Conservation (phyloP, 2,797 vertebrate species). For the Melanotaenia pygmaea region DNA sequence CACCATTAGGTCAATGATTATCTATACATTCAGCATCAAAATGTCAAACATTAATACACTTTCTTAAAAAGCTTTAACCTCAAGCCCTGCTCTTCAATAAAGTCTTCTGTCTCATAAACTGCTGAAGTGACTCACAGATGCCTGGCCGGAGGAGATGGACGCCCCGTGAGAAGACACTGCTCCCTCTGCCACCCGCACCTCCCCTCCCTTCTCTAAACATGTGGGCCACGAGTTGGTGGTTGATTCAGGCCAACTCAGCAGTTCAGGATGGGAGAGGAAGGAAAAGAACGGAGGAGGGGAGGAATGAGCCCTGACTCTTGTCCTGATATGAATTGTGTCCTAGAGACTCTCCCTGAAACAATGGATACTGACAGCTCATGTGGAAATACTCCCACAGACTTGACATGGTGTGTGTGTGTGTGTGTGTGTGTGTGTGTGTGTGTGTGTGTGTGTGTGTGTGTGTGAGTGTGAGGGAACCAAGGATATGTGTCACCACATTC, state of each 20-base stretch:
- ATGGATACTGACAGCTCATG: slow-evolving; percentile 74
- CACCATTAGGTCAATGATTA: neutral
- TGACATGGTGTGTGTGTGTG: slow-evolving; percentile 28
- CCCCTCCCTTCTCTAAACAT: slow-evolving; percentile 55
- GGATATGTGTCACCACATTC: slow-evolving; percentile 75
- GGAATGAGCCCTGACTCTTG: slow-evolving; percentile 65
- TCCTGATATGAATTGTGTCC: slow-evolving; percentile 69
- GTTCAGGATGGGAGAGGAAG: slow-evolving; percentile 74
- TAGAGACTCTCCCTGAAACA: slow-evolving; percentile 64
- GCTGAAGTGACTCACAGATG: slow-evolving; percentile 37
- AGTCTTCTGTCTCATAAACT: slow-evolving; percentile 12
- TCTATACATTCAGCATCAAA: neutral
- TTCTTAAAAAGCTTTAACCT: slow-evolving; percentile 4
- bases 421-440: slow-evolving; percentile 1
- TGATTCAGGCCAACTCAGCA: slow-evolving; percentile 75
- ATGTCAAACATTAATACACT: slow-evolving; percentile 15
- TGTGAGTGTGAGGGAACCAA: slow-evolving; percentile 16
- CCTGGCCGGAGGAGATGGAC: slow-evolving; percentile 36
- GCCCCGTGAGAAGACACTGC: slow-evolving; percentile 57
- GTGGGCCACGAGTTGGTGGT: slow-evolving; percentile 63
- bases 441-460: slow-evolving; percentile 21
- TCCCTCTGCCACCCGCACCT: slow-evolving; percentile 13
- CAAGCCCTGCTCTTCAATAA: neutral
- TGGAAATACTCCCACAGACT: slow-evolving; percentile 68
- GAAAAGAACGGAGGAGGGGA: slow-evolving; percentile 74